Conservation (phyloP, 2,888 invertebrate genomes). For the Nemotelus nigrinus region DNA sequence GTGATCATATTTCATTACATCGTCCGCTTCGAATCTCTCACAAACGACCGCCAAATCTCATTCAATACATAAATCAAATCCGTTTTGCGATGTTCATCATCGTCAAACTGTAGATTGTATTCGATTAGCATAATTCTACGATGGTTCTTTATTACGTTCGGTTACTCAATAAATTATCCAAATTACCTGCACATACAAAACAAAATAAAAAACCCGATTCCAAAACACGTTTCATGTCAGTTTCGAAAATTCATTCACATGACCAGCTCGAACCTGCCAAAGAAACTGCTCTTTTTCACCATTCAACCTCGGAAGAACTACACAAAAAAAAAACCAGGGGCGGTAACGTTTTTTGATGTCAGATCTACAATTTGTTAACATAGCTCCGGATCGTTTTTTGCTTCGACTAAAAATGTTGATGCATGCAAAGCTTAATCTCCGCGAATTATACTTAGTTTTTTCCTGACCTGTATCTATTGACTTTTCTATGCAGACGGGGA, state of each 20-base stretch:
- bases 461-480: not conserved
- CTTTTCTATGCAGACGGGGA: not conserved
- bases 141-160: not conserved
- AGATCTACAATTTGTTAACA: slow-evolving; percentile 35
- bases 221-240: slow-evolving; percentile 16
- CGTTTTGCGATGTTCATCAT: not conserved
- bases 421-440: slow-evolving; percentile 15
- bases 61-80: not conserved
- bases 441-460: not conserved
- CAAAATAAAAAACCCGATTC: not conserved
- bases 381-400: slow-evolving; percentile 1
- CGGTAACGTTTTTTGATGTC: slow-evolving; percentile 28
- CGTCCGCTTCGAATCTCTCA: not conserved
- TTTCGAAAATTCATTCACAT: slow-evolving; percentile 28
- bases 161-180: slow-evolving; percentile 30
- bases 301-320: not conserved
- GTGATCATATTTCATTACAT: not conserved
- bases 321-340: not conserved
- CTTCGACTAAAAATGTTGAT: not conserved
- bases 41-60: not conserved
- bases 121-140: slow-evolving; percentile 26
- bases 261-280: not conserved
- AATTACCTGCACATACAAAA: slow-evolving; percentile 3
- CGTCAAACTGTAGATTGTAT: slow-evolving; percentile 16
- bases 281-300: not conserved